A percentile compares a stretch with the other conserved stretches of the same genome.
Conservation (phyloP, 2,888 invertebrate species). For the Pecten maximus region DNA sequence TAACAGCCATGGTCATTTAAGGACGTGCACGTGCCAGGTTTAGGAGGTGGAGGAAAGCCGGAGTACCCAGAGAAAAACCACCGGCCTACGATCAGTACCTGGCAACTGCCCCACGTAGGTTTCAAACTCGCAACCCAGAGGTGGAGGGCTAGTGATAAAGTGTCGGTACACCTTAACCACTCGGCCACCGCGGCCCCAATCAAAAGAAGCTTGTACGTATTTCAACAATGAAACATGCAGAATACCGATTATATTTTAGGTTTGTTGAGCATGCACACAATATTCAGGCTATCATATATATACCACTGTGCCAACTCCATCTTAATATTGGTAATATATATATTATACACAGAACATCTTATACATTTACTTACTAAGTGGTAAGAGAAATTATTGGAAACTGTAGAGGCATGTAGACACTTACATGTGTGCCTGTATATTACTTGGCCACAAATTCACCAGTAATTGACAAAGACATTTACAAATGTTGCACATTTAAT, state of each 20-base stretch:
- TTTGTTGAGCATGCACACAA: neutral
- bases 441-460: neutral
- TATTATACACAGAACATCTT: neutral
- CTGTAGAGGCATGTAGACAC: neutral
- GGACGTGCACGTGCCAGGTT: too few species aligned
- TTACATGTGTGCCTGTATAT: neutral
- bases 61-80: too few species aligned
- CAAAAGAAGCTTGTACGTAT: neutral
- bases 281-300: neutral
- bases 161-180: too few species aligned
- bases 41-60: too few species aligned
- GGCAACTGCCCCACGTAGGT: too few species aligned
- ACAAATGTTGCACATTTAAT: neutral
- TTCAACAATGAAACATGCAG: constrained; percentile 7
- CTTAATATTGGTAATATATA: neutral
- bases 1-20: too few species aligned
- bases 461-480: neutral
- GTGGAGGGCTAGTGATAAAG: too few species aligned
- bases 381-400: neutral
- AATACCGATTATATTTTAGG: neutral
- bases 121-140: too few species aligned
- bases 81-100: too few species aligned
- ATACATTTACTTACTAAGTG: neutral
- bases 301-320: neutral
- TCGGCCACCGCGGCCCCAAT: too few species aligned